Evolutionary conservation across 1,140 invertebrate genomes (phyloP).

Genomic region (Macrobrachium nipponense): DNA sequence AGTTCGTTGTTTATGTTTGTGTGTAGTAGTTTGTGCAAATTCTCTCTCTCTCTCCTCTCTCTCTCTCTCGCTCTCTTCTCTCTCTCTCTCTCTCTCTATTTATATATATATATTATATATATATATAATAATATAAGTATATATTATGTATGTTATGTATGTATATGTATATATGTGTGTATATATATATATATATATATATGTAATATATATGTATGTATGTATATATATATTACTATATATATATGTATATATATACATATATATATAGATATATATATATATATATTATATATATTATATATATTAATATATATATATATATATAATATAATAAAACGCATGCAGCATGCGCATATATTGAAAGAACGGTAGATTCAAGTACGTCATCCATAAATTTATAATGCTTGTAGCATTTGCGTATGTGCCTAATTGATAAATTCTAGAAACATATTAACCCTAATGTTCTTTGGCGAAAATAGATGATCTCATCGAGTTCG

Average conservation of each 20-base stretch:
- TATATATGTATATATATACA: slow-evolving; percentile 17
- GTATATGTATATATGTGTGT: too few species aligned
- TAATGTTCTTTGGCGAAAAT: too few species aligned
- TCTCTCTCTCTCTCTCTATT: slow-evolving; percentile 6
- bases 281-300: slow-evolving; percentile 3
- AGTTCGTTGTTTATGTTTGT: too few species aligned
- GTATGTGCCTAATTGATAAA: too few species aligned
- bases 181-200: slow-evolving; percentile 19
- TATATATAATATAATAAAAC: too few species aligned
- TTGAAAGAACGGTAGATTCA: too few species aligned
- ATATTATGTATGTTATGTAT: neutral
- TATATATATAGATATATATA: slow-evolving; percentile 34
- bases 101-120: slow-evolving; percentile 35
- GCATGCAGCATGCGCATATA: too few species aligned
- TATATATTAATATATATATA: slow-evolving; percentile 1
- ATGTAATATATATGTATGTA: slow-evolving; percentile 36
- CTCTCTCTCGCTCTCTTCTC: slow-evolving; percentile 16
- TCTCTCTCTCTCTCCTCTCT: slow-evolving; percentile 7
- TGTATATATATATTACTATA: slow-evolving; percentile 6
- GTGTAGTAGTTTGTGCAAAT: neutral
- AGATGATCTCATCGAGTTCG: too few species aligned
- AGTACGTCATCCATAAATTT: too few species aligned
- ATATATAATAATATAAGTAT: neutral
- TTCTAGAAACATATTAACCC: too few species aligned
- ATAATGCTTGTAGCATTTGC: too few species aligned